Percentiles rank a stretch among this genome's conserved stretches.
These are phyloP conservation scores for Aphidoletes aphidimyza DNA, from an alignment of 2,888 invertebrate species.

Conservation along the genomic window DNA sequence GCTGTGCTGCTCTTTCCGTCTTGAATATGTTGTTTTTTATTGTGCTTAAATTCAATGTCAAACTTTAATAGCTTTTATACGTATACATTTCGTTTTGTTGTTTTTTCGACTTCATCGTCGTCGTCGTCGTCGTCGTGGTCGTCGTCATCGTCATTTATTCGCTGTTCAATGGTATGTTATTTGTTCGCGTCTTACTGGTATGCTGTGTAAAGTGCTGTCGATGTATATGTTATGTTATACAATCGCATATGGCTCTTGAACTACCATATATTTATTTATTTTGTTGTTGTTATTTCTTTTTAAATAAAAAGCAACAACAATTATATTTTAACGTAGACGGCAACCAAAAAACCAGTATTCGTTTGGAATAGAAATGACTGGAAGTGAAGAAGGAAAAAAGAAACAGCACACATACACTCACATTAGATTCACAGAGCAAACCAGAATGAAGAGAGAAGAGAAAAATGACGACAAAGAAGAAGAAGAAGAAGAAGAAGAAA, in stretches of 20 bases:
- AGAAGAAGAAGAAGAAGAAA: neutral
- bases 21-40: slow-evolving; percentile 27
- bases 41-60: slow-evolving; percentile 52
- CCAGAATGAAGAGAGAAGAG: neutral
- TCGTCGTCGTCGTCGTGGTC: neutral
- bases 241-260: slow-evolving; percentile 51
- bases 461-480: neutral
- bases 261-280: neutral
- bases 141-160: neutral
- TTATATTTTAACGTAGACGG: neutral
- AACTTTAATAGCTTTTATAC: slow-evolving; percentile 45
- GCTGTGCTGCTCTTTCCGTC: slow-evolving; percentile 13
- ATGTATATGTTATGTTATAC: slow-evolving; percentile 42
- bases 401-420: neutral
- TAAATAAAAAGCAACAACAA: neutral
- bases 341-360: slow-evolving; percentile 44
- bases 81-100: neutral
- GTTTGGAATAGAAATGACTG: slow-evolving; percentile 14
- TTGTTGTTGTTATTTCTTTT: neutral
- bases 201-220: neutral
- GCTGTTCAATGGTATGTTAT: neutral
- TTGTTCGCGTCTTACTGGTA: neutral
- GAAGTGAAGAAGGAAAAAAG: neutral
- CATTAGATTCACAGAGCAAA: too few relatives aligned
- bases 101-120: neutral